Evolutionary conservation across 2,888 invertebrate species (phyloP).

Genomic region (Leuctra nigra): DNA sequence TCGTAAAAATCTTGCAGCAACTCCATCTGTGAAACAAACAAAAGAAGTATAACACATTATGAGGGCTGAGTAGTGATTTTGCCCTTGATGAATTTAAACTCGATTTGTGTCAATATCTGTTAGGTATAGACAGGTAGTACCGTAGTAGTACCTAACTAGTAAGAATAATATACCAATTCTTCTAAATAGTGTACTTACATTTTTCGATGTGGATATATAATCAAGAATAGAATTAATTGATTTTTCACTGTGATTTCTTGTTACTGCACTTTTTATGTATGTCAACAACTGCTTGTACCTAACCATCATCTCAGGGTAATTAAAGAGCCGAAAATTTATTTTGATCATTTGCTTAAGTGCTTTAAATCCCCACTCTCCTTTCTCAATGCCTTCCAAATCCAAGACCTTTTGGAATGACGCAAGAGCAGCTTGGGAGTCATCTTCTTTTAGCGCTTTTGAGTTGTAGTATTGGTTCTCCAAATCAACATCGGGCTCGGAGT

Average conservation of each 20-base stretch:
- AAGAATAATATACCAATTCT: neutral
- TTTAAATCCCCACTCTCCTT: slow-evolving; percentile 99
- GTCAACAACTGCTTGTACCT: slow-evolving; percentile 93
- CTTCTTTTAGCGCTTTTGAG: slow-evolving; percentile 96
- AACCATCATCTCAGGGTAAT: slow-evolving; percentile 92
- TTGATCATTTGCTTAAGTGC: slow-evolving; percentile 99
- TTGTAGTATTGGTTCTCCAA: slow-evolving; percentile 99
- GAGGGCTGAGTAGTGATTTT: neutral
- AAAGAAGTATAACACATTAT: slow-evolving; percentile 29
- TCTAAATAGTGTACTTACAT: slow-evolving; percentile 55
- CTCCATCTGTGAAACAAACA: slow-evolving; percentile 94
- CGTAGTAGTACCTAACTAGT: no score
- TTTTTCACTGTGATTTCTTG: slow-evolving; percentile 98
- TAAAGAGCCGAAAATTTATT: slow-evolving; percentile 96
- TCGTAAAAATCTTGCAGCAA: slow-evolving; percentile 97
- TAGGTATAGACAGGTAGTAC: no score
- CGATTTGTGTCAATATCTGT: no score
- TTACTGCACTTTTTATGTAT: slow-evolving; percentile 98
- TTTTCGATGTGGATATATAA: slow-evolving; percentile 98
- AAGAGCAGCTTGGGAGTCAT: slow-evolving; percentile 86
- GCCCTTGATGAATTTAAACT: no score
- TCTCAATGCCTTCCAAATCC: slow-evolving; percentile 94
- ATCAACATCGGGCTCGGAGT: slow-evolving; percentile 98
- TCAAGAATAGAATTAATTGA: slow-evolving; percentile 99
- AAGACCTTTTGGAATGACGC: slow-evolving; percentile 93